Conservation (phyloP, 2,113 vertebrate species). For the Brachyistius frenatus region DNA sequence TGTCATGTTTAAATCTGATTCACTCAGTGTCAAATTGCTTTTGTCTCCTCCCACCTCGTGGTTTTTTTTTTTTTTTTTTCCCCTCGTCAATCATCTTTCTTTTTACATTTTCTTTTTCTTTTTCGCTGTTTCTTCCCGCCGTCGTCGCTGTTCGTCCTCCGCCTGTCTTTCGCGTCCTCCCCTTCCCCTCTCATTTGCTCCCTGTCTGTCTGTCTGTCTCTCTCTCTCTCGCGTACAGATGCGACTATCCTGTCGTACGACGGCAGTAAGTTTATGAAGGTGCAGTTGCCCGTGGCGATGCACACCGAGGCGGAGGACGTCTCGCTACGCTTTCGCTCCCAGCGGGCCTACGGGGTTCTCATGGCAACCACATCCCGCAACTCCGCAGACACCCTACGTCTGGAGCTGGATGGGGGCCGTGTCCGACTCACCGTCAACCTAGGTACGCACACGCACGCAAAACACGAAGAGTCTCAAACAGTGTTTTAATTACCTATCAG, state of each 20-base stretch:
- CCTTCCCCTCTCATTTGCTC: slow-evolving; percentile 8
- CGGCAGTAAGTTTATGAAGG: slow-evolving; percentile 99
- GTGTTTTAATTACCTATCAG: slow-evolving; percentile 55
- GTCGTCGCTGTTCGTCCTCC: slow-evolving; percentile 9
- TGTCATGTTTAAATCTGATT: slow-evolving; percentile 63
- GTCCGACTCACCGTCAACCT: slow-evolving; percentile 99
- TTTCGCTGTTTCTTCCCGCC: slow-evolving; percentile 10
- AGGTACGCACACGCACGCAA: slow-evolving; percentile 86
- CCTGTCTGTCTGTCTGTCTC: neutral
- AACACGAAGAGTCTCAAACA: slow-evolving; percentile 27
- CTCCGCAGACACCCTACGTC: slow-evolving; percentile 95
- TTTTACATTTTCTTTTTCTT: neutral
- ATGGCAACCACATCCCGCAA: slow-evolving; percentile 98
- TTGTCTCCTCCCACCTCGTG: slow-evolving; percentile 46
- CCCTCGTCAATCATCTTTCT: slow-evolving; percentile 49
- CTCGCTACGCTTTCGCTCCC: slow-evolving; percentile 95
- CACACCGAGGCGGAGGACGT: slow-evolving; percentile 98
- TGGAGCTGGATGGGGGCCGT: slow-evolving; percentile 96
- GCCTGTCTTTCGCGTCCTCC: neutral
- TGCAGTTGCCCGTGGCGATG: slow-evolving; percentile 97
- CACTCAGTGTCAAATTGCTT: slow-evolving; percentile 53
- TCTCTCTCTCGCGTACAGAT: slow-evolving; percentile 81
- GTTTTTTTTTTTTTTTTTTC: slow-evolving; percentile 30
- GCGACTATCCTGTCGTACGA: slow-evolving; percentile 98
- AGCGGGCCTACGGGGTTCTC: slow-evolving; percentile 96